Percentiles rank a stretch among this genome's conserved stretches.
Conservation (phyloP, 23 tunicate genomes). For the Ascidia mentula region DNA sequence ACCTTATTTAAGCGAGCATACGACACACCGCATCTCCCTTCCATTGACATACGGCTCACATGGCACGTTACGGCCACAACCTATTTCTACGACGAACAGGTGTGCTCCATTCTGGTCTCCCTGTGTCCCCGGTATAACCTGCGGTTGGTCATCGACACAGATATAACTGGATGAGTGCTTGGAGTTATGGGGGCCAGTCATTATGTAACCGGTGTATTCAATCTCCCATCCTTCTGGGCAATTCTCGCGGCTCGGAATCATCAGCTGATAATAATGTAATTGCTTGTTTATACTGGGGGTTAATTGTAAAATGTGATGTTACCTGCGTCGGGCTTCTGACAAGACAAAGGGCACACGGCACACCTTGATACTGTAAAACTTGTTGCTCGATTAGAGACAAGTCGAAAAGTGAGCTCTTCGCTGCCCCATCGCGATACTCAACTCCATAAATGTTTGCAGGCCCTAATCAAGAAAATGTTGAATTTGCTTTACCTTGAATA, state of each 20-base stretch:
- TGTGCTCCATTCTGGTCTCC: slow-evolving; percentile 45
- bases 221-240: slow-evolving; percentile 30
- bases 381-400: slow-evolving; percentile 24
- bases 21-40: slow-evolving; percentile 46
- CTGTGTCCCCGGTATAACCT: slow-evolving; percentile 31
- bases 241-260: slow-evolving; percentile 45
- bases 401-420: slow-evolving; percentile 29
- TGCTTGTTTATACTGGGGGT: not conserved
- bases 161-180: slow-evolving; percentile 34
- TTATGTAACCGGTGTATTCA: slow-evolving; percentile 38
- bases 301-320: too few relatives aligned
- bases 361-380: slow-evolving; percentile 16
- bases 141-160: slow-evolving; percentile 35
- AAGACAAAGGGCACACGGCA: slow-evolving; percentile 50
- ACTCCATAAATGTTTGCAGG: slow-evolving; percentile 28
- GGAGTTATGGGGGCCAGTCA: slow-evolving; percentile 24
- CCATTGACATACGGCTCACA: slow-evolving; percentile 51
- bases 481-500: too few relatives aligned
- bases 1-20: too few relatives aligned
- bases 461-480: not conserved
- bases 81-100: not conserved
- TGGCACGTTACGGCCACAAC: slow-evolving; percentile 24
- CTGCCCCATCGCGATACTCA: slow-evolving; percentile 32
- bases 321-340: slow-evolving; percentile 13
- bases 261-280: slow-evolving; percentile 10